Evolutionary conservation across 1,140 invertebrate genomes (phyloP).

Genomic region (Bombyx mandarina): DNA sequence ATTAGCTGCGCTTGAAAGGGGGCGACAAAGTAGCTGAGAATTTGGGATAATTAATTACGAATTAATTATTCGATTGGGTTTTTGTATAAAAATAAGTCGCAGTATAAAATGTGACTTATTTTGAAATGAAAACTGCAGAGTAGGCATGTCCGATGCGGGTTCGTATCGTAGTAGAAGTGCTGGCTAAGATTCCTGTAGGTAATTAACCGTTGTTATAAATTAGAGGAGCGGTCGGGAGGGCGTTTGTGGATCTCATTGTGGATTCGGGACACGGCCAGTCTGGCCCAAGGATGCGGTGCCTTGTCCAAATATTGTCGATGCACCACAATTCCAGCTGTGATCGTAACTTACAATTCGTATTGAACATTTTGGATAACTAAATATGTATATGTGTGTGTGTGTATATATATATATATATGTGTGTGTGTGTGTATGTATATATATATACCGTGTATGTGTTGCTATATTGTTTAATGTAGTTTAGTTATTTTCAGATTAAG

Average conservation of each 20-base stretch:
- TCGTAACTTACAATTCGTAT: conserved; percentile 51
- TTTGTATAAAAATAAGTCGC: too few relatives aligned
- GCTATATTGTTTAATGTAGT: too few relatives aligned
- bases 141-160: conserved; percentile 11
- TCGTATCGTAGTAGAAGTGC: conserved; percentile 21
- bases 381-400: too few relatives aligned
- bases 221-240: conserved; percentile 28
- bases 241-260: conserved; percentile 43
- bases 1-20: conserved; percentile 36
- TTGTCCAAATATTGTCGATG: conserved; percentile 51
- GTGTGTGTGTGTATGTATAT: too few relatives aligned
- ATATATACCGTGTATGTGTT: too few relatives aligned
- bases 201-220: conserved; percentile 63
- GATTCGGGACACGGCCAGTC: conserved; percentile 40
- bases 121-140: neutral
- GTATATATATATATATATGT: too few relatives aligned
- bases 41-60: conserved; percentile 6
- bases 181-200: conserved; percentile 57
- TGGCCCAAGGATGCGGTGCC: conserved; percentile 35
- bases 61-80: neutral
- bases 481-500: too few relatives aligned
- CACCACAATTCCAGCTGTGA: conserved; percentile 56
- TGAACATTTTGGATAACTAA: conserved; percentile 18
- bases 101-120: neutral
- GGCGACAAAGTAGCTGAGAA: conserved; percentile 2